These are phyloP conservation scores for Micropoecilia bifurca DNA, from an alignment of 2,797 vertebrate genomes.

Conservation along the genomic window DNA sequence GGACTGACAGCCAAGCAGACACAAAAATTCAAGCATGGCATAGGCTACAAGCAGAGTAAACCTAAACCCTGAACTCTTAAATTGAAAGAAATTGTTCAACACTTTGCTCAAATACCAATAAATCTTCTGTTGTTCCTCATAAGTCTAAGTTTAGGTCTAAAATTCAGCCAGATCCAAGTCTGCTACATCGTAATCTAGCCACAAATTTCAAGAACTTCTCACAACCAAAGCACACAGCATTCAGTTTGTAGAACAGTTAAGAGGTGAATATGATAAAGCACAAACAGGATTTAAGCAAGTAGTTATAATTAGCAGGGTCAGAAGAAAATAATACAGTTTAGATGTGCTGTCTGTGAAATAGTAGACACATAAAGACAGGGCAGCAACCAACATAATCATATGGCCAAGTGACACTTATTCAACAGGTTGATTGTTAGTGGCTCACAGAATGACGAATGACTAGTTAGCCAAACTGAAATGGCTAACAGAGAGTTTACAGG, in stretches of 20 bases:
- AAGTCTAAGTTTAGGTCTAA: constrained; percentile 58
- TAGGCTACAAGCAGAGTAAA: constrained; percentile 12
- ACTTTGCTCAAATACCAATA: constrained; percentile 4
- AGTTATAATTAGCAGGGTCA: constrained; percentile 36
- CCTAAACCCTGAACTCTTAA: constrained; percentile 52
- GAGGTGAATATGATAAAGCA: constrained; percentile 43
- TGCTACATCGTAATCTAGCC: constrained; percentile 38
- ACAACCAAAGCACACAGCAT: constrained; percentile 12
- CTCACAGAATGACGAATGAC: neutral
- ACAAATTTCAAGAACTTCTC: constrained; percentile 48
- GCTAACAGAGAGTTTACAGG: neutral
- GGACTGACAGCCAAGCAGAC: constrained; percentile 16
- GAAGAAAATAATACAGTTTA: constrained; percentile 43
- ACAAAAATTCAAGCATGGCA: constrained; percentile 26
- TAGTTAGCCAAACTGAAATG: neutral
- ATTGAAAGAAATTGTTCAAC: neutral
- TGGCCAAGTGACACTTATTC: neutral
- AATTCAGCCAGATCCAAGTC: constrained; percentile 44
- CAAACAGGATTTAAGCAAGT: constrained; percentile 38
- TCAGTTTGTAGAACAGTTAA: constrained; percentile 45
- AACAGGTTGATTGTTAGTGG: neutral
- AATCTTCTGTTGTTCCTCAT: constrained; percentile 5
- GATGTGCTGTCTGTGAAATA: constrained; percentile 36
- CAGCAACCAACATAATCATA: constrained; percentile 33
- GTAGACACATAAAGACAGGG: constrained; percentile 43